A percentile compares a stretch with the other conserved stretches of the same genome.
These are phyloP conservation scores for Vultur gryphus DNA, from an alignment of 2,797 vertebrate species.

Conservation along the genomic window DNA sequence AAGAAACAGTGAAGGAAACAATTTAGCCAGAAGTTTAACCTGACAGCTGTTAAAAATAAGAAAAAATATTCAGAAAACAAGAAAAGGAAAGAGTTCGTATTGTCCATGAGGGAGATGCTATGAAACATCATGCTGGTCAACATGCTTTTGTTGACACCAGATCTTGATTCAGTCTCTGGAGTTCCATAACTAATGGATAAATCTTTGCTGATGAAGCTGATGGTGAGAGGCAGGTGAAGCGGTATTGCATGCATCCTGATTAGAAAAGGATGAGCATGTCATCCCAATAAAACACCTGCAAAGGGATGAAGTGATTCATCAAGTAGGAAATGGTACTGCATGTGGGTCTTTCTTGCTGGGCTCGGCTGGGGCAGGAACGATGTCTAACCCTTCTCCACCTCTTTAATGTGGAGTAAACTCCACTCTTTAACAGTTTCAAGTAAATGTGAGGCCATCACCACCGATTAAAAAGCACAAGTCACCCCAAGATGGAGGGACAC, in stretches of 20 bases:
- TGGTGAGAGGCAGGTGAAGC: not conserved
- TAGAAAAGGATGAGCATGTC: not conserved
- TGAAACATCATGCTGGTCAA: not conserved
- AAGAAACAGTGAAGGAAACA: not conserved
- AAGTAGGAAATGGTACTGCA: not conserved
- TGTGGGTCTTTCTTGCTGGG: not conserved
- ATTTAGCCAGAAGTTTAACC: not conserved
- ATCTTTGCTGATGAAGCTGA: not conserved
- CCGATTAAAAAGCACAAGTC: not conserved
- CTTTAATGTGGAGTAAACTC: not conserved
- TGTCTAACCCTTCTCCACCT: not conserved
- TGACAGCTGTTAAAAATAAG: not conserved
- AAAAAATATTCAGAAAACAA: not conserved
- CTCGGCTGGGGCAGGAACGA: not conserved
- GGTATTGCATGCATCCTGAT: not conserved
- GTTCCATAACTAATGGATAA: not conserved
- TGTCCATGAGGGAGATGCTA: not conserved
- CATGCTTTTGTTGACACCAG: not conserved
- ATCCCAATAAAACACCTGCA: not conserved
- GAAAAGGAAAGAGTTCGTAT: not conserved
- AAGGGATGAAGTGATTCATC: not conserved
- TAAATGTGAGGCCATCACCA: not conserved
- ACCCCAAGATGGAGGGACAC: not conserved
- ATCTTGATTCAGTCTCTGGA: not conserved
- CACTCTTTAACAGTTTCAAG: not conserved